phyloP scores from a whole-genome alignment of 2,888 invertebrate species.

The Altica lythri region DNA sequence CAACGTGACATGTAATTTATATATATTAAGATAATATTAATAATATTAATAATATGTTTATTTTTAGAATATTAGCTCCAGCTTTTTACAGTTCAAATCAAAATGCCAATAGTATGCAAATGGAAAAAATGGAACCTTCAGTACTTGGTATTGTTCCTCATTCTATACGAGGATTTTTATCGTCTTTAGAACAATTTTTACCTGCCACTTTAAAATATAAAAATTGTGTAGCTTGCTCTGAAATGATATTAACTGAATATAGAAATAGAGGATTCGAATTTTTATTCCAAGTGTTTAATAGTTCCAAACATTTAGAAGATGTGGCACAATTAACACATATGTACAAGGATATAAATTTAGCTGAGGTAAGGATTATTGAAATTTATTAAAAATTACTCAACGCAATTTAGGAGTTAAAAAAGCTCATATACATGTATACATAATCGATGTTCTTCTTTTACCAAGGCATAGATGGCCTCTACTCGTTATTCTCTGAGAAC shows the following conservation, averaged over 20 bases:
- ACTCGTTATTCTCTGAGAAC: too few species aligned
- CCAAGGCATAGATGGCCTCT: too few species aligned
- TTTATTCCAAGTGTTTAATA: slow-evolving; percentile 77
- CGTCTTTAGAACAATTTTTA: slow-evolving; percentile 77
- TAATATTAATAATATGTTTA: too few species aligned
- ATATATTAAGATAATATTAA: too few species aligned
- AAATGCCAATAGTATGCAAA: slow-evolving; percentile 30
- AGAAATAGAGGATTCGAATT: slow-evolving; percentile 69
- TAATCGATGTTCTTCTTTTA: too few species aligned
- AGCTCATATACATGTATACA: too few species aligned
- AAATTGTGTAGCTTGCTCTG: slow-evolving; percentile 93
- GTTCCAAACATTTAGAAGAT: slow-evolving; percentile 81
- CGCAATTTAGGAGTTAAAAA: too few species aligned
- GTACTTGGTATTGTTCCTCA: slow-evolving; percentile 87
- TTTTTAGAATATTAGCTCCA: slow-evolving; percentile 59
- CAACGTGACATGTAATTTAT: too few species aligned
- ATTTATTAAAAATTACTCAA: too few species aligned
- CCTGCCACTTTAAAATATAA: slow-evolving; percentile 86
- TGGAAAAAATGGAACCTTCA: slow-evolving; percentile 38
- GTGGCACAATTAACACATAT: too few species aligned
- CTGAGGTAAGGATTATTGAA: too few species aligned
- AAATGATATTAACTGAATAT: slow-evolving; percentile 60
- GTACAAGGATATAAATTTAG: too few species aligned
- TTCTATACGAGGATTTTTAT: slow-evolving; percentile 90
- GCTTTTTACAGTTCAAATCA: slow-evolving; percentile 63